Evolutionary conservation across 2,888 invertebrate species (phyloP), one percentile per base, ranked within the genome.

Genomic region (Schrankia costaestrigalis): DNA sequence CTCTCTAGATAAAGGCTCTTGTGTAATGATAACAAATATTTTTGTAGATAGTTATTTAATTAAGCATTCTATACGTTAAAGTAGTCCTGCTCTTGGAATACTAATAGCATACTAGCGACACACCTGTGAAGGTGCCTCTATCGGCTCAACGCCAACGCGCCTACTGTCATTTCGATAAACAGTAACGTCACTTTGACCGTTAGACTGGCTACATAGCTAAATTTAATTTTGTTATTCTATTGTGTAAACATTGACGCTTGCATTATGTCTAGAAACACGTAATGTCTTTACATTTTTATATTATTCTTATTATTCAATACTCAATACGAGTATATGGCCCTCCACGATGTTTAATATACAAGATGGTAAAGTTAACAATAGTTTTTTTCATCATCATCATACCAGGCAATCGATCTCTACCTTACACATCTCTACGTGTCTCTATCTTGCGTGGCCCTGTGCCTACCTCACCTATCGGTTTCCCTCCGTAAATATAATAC

Each of bases 121-220:
- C 76, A 83, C 78, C 79, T 80, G 78, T 51, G 63, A 69, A 77
- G 74, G 77, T 77, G 67, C 62, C 56, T 52, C 48, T 21, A 56
- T 57, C 68, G 69, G 75, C 65, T 44, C 57, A 43, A 49, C 66
- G 78, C 76, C 77, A 80, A 72, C 41, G 55, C 62, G 55, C 65
- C 67, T 55, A 74, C 71, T 58, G 69, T 64, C 46, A 71, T 66
- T 67, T 64, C 64, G 65, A 79, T 77, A 77, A 76, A 79, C 74
- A 80, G 80, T 76, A 76, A 68, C 52, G 55, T 47, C n/a, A n/a
- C n/a, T n/a, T n/a, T n/a, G 46, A 59, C 72, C 73, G 76, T 76
- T 81, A 76, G 35, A 39, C 54, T 69, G 56, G 64, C 71, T 60
- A 69, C 62, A 69, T 69, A 55, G 64, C 71, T 60, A 69, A 61